A percentile compares a stretch with the other conserved stretches of the same genome.
Conservation (phyloP, 2,113 vertebrate genomes). For the Periophthalmodon schlosseri region DNA sequence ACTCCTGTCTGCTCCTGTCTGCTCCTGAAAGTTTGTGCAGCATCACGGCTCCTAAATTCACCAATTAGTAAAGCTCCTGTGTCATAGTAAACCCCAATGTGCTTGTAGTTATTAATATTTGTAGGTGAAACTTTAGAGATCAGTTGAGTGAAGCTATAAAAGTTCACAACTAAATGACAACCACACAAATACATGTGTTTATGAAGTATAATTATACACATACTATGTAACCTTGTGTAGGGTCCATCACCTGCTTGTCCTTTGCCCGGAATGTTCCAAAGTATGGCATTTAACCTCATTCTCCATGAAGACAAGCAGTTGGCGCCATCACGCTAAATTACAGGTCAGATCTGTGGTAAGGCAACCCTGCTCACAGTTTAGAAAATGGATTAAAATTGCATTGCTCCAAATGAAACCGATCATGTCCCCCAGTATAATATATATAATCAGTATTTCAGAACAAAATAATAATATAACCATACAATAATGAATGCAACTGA, state of each 20-base stretch:
- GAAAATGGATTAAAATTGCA: not conserved
- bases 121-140: not conserved
- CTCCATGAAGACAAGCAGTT: no score
- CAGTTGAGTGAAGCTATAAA: not conserved
- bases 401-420: not conserved
- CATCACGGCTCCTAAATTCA: slow-evolving; percentile 1
- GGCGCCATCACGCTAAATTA: not conserved
- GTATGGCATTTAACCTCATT: not conserved
- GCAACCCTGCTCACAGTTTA: not conserved
- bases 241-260: not conserved
- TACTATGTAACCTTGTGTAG: not conserved
- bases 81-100: not conserved
- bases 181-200: not conserved
- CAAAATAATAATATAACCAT: not conserved
- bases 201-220: not conserved
- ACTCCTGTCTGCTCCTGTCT: slow-evolving; percentile 8
- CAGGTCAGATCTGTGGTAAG: not conserved
- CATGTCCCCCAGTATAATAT: not conserved
- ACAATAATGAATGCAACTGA: not conserved
- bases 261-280: not conserved
- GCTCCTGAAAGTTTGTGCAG: not conserved
- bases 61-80: not conserved
- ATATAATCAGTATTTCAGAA: not conserved
- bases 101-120: not conserved
- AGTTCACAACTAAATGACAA: not conserved